Percentiles rank a stretch among this genome's conserved stretches.
These are phyloP conservation scores for Seriola dumerili DNA, from an alignment of 2,113 vertebrate species.

Conservation along the genomic window DNA sequence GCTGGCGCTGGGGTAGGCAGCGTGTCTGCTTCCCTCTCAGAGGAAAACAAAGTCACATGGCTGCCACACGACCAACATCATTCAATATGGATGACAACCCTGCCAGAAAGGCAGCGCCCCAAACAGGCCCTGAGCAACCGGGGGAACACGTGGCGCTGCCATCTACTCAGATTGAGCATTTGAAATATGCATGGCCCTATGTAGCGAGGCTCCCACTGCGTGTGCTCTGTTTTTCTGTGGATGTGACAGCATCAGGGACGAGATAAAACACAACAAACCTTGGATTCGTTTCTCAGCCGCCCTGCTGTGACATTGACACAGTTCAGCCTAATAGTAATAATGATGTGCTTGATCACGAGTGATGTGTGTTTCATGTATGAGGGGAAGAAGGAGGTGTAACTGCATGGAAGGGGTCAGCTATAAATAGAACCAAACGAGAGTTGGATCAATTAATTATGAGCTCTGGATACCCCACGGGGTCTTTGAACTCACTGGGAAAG, in stretches of 20 bases:
- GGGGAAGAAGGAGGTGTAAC: conserved; percentile 12
- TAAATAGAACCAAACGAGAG: conserved; percentile 72
- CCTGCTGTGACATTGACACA: conserved; percentile 44
- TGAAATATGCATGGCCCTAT: conserved; percentile 73
- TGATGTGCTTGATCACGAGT: conserved; percentile 5
- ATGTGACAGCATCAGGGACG: conserved; percentile 36
- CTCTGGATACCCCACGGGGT: conserved; percentile 52
- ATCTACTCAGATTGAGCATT: conserved; percentile 58
- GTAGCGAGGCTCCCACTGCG: conserved; percentile 29
- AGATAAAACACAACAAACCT: conserved; percentile 34
- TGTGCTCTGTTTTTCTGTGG: conserved; percentile 19
- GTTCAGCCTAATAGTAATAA: conserved; percentile 7
- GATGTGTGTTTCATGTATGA: conserved; percentile 6
- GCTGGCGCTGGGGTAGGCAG: neutral
- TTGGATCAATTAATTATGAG: conserved; percentile 73
- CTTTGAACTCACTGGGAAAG: conserved; percentile 43
- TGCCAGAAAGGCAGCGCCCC: conserved; percentile 20
- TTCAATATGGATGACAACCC: conserved; percentile 55
- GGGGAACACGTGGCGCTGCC: conserved; percentile 38
- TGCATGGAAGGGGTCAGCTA: conserved; percentile 28
- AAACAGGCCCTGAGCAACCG: conserved; percentile 24
- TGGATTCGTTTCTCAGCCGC: neutral
- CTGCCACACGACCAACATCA: conserved; percentile 16
- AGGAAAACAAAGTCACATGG: conserved; percentile 35
- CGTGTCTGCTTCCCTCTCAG: neutral